A percentile compares a stretch with the other conserved stretches of the same genome.
These are phyloP conservation scores for Polydesmus complanatus DNA, from an alignment of 2,888 invertebrate genomes.

Conservation along the genomic window DNA sequence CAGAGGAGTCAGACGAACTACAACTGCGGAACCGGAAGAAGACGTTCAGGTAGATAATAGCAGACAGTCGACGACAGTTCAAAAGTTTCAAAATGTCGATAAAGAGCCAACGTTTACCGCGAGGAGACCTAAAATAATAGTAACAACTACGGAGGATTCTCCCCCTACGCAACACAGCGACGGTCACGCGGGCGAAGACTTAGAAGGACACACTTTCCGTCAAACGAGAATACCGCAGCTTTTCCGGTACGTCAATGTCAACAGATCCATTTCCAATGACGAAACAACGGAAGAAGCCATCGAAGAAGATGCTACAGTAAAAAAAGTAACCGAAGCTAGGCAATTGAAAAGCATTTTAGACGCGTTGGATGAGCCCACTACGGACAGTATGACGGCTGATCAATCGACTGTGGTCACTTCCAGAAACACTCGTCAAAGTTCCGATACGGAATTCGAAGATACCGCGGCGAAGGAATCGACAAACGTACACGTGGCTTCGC, in stretches of 20 bases:
- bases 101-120: not conserved
- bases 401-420: not conserved
- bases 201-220: conserved; percentile 11
- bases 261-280: not conserved
- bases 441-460: too few species aligned
- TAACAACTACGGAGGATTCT: not conserved
- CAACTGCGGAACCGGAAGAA: not conserved
- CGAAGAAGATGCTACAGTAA: not conserved
- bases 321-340: not conserved
- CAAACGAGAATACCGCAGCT: conserved; percentile 13
- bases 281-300: not conserved
- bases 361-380: conserved; percentile 2
- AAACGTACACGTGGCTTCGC: not conserved
- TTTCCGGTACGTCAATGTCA: conserved; percentile 10
- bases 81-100: conserved; percentile 13
- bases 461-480: not conserved
- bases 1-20: not conserved
- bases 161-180: not conserved
- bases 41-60: conserved; percentile 16
- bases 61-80: conserved; percentile 15
- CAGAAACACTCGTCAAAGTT: not conserved
- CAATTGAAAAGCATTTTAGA: conserved; percentile 13
- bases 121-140: not conserved
- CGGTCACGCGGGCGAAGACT: not conserved
- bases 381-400: not conserved